Evolutionary conservation across 2,888 invertebrate species (phyloP).

Genomic region (Patella pellucida): DNA sequence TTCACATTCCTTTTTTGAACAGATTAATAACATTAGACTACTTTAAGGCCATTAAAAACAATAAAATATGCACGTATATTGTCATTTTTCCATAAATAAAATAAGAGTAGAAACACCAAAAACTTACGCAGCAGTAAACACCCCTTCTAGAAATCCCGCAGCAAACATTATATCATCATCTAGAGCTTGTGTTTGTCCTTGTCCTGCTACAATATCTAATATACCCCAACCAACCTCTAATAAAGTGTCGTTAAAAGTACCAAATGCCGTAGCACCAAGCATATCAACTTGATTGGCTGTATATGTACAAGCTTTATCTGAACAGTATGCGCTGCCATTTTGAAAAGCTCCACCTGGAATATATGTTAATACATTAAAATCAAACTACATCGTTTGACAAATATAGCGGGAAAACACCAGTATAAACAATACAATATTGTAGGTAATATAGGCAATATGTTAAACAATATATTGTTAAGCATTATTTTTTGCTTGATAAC

Average conservation of each 20-base stretch:
- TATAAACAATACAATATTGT: no score
- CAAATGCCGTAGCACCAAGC: slow-evolving; percentile 40
- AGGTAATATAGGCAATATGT: no score
- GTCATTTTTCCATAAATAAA: no score
- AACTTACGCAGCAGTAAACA: slow-evolving; percentile 44
- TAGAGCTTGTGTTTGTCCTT: slow-evolving; percentile 11
- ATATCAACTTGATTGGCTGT: slow-evolving; percentile 1
- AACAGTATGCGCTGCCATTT: slow-evolving; percentile 23
- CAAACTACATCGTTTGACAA: no score
- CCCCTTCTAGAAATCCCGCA: slow-evolving; percentile 49
- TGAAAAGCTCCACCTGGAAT: slow-evolving; percentile 9
- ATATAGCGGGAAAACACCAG: no score
- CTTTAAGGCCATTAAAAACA: no score
- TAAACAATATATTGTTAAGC: no score
- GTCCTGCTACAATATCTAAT: slow-evolving; percentile 45
- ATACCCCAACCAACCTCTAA: slow-evolving; percentile 46
- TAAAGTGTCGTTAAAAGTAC: slow-evolving; percentile 40
- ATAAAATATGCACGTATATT: no score
- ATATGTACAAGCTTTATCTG: slow-evolving; percentile 11
- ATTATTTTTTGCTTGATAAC: no score
- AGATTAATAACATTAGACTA: no score
- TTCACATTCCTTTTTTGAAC: background rate
- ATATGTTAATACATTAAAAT: background rate
- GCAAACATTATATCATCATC: slow-evolving; percentile 45
- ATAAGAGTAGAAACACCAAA: background rate